A percentile compares a stretch with the other conserved stretches of the same genome.
Evolutionary conservation across 2,113 vertebrate species (phyloP).

Genomic region (Manacus vitellinus): DNA sequence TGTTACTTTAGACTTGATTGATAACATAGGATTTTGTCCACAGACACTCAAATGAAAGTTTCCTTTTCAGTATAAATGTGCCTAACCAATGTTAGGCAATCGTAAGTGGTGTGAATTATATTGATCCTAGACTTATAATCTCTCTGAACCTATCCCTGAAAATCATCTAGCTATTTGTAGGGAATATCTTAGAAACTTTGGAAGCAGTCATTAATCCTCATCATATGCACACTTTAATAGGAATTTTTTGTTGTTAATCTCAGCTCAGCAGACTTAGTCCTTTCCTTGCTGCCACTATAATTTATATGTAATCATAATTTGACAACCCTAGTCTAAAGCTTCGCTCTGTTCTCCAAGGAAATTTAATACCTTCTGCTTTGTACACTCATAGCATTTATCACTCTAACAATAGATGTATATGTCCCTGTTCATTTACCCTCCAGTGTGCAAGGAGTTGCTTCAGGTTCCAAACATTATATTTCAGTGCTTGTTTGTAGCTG

Average conservation of each 20-base stretch:
- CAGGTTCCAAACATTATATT: neutral
- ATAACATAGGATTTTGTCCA: neutral
- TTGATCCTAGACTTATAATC: conserved; percentile 8
- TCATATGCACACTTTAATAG: neutral
- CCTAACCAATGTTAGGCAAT: neutral
- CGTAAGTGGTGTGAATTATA: neutral
- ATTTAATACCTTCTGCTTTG: conserved; percentile 23
- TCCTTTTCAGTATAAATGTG: neutral
- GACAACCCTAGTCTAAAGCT: conserved; percentile 29
- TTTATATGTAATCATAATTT: conserved; percentile 51
- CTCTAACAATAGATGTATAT: neutral
- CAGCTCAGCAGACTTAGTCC: neutral
- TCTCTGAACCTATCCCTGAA: neutral
- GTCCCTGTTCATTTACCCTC: neutral
- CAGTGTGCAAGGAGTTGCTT: neutral
- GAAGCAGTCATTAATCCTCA: conserved; percentile 34
- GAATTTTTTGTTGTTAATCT: conserved; percentile 54
- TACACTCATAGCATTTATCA: neutral
- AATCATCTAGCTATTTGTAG: conserved; percentile 3
- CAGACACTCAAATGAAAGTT: neutral
- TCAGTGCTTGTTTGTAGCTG: neutral
- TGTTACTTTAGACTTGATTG: neutral
- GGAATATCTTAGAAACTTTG: conserved; percentile 37
- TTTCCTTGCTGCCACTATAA: conserved; percentile 42
- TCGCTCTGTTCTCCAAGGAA: conserved; percentile 17